These are phyloP conservation scores for Pentamera pediparva DNA, from an alignment of 53 echinoderm and acorn worm genomes.

Conservation along the genomic window DNA sequence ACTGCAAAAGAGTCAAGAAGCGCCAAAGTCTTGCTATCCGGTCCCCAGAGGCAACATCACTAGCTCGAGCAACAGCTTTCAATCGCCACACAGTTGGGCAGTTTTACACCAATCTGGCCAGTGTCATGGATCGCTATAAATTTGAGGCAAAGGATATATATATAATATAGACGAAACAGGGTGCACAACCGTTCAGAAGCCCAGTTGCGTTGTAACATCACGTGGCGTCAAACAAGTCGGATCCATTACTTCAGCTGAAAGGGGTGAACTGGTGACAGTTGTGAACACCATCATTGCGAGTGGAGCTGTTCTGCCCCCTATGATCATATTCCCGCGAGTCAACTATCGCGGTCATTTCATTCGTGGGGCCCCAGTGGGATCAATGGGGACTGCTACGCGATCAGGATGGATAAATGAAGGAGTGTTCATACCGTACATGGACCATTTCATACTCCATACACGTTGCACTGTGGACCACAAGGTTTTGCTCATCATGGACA, in stretches of 20 bases:
- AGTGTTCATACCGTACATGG: slow-evolving; percentile 34
- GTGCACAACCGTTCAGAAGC: slow-evolving; percentile 33
- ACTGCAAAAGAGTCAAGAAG: background rate
- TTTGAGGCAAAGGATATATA: slow-evolving; percentile 14
- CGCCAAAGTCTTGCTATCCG: slow-evolving; percentile 5
- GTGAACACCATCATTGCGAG: slow-evolving; percentile 35
- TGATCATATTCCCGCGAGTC: slow-evolving; percentile 51
- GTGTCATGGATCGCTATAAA: slow-evolving; percentile 12
- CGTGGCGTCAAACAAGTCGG: slow-evolving; percentile 23
- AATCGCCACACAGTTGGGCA: slow-evolving; percentile 23
- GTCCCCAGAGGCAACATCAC: slow-evolving; percentile 23
- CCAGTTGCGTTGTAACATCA: slow-evolving; percentile 10
- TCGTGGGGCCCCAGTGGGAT: slow-evolving; percentile 2
- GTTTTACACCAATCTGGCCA: slow-evolving; percentile 16
- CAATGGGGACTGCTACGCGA: background rate
- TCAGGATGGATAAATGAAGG: slow-evolving; percentile 21
- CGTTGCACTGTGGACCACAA: slow-evolving; percentile 42
- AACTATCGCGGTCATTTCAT: slow-evolving; percentile 53
- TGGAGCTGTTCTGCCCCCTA: slow-evolving; percentile 44
- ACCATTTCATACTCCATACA: slow-evolving; percentile 43
- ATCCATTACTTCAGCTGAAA: slow-evolving; percentile 42
- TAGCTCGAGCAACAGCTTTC: slow-evolving; percentile 20
- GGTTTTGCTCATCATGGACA: slow-evolving; percentile 60
- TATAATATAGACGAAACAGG: slow-evolving; percentile 29
- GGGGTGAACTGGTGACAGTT: slow-evolving; percentile 49